Base-by-base conservation (phyloP, 2,113 vertebrate genomes). In the Nicator chloris region DNA sequence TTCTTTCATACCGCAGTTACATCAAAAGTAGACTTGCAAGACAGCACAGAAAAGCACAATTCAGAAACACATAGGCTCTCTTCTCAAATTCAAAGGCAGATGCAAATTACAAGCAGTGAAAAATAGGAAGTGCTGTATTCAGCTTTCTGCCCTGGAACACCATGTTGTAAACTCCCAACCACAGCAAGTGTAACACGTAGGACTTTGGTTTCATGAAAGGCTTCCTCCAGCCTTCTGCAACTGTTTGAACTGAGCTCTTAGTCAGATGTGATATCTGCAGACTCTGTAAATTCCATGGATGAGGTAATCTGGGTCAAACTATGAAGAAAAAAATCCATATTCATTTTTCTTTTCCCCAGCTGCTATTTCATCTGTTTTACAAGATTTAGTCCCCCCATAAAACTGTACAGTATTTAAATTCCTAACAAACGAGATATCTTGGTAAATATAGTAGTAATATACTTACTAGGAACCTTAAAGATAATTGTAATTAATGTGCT, bases 71-170 rank as follows among this genome's bases (percentile, higher is more conserved):
- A 27, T 12, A 56, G 59, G 40, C 54, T 77, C 59, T 64, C 78
- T 30, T 81, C 73, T 85, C 79, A 93, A 65, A 88, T 88, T 92
- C 56, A 59, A 11, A 73, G 76, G 47, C 64, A 78, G 71, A 86
- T 88, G 79, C 40, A 93, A 87, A 94, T 93, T 53, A 31, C 40
- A 75, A 88, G 49, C 56, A 60, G 35, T 17, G 63, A 59, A 96
- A 81, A 83, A 68, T 2, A 86, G 24, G 64, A 92, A 96, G n/a
- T 63, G 82, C 76, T 95, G 59, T 50, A 80, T 88, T 92, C 93
- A 88, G 95, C 95, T 95, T 83, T 94, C 86, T 92, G 53, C 56
- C 71, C 44, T 45, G 39, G 79, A 92, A 95, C 82, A 95, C 51
- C 60, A 59, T 15, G 50, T 42, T 83, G 85, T 44, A 63, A 94